Percentiles rank a stretch among this genome's conserved stretches.
These are phyloP conservation scores for Sarotherodon lohbergeri DNA, from an alignment of 2,113 vertebrate species.

Conservation along the genomic window DNA sequence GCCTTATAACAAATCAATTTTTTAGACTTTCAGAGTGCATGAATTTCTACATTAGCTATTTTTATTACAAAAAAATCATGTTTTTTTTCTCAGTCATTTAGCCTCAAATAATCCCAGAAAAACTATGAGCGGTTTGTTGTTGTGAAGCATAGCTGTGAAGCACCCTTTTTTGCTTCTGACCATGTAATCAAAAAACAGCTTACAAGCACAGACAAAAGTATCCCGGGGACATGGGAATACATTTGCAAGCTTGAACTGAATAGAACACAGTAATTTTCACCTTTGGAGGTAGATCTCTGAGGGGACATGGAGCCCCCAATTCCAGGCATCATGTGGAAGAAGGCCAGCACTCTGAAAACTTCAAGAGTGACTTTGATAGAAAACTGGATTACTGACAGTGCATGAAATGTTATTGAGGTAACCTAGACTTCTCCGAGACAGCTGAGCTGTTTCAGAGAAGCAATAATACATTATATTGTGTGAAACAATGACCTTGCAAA, in stretches of 20 bases:
- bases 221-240: background rate
- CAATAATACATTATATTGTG: background rate
- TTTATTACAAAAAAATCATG: background rate
- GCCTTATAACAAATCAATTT: background rate
- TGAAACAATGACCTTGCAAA: background rate
- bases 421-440: background rate
- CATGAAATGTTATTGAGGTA: background rate
- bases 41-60: background rate
- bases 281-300: conserved; percentile 23
- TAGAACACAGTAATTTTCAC: conserved; percentile 17
- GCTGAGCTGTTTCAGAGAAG: background rate
- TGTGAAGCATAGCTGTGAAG: background rate
- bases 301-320: conserved; percentile 5
- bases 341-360: background rate
- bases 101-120: background rate
- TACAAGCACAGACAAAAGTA: background rate
- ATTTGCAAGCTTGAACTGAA: conserved; percentile 7
- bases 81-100: background rate
- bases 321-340: background rate
- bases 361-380: conserved; percentile 4
- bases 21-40: background rate
- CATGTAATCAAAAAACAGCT: background rate
- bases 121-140: background rate
- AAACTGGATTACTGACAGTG: conserved; percentile 22
- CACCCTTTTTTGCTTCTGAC: background rate